Base-by-base conservation (phyloP, 1,140 invertebrate genomes). In the Atta texana region DNA sequence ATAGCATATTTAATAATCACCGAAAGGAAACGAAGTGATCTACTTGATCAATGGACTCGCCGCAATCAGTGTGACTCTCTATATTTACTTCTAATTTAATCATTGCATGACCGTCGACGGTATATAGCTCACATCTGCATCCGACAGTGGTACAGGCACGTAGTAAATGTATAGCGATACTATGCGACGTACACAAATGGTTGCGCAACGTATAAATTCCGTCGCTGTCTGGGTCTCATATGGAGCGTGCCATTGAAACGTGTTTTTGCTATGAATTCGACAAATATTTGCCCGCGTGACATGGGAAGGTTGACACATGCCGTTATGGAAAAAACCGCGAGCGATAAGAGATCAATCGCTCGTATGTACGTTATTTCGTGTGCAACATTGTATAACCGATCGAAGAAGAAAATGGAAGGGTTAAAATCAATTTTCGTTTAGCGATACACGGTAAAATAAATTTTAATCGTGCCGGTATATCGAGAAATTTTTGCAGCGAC, bases 271-370 rank as follows among this genome's bases (percentile, higher is more conserved):
- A 59, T 82, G 69, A 85, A 71, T 90, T 76, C 77, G 49, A 78
- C 80, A 90, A 90, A 90, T 90, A 90, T 90, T 90, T 90, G 80
- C 89, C 78, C 6, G 80, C 74, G 74, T 66, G 80, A 87, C 82
- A 90, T 81, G 86, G 86, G 85, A 85, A 85, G 85, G 72, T 49
- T 69, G 78, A 80, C 74, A 78, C 49, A 63, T 68, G 49, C 57
- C 39, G 31, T 72, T 85, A 87, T 81, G 76, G 57, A 82, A 87
- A 82, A 76, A 89, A 87, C 87, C 39, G 44, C 34, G 21, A 24
- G 39, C 71, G 76, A 89, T 76, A 69, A 71, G 44, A 76, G 75
- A 86, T 89, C 82, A 88, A 89, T 89, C 82, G 64, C 82, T 57
- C 39, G n/a, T 34, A 34, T 44, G 51, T 61, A 63, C 31, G 84